Percentiles rank a stretch among this genome's conserved stretches.
These are phyloP conservation scores for Bugula neritina DNA, from an alignment of 2,888 invertebrate species.

Conservation along the genomic window DNA sequence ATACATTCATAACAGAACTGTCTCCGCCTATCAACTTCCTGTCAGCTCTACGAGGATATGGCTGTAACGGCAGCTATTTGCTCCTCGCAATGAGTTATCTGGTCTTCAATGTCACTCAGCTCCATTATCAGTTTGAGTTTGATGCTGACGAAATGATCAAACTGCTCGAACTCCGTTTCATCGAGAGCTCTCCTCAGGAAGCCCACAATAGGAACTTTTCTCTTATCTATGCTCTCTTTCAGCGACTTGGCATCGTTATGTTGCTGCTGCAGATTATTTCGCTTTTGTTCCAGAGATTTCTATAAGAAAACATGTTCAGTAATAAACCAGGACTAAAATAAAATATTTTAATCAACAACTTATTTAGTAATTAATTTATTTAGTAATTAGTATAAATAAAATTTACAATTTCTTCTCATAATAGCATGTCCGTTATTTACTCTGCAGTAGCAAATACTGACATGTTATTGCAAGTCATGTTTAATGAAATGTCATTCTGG, in stretches of 20 bases:
- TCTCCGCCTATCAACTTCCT: too few relatives aligned
- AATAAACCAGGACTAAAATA: too few relatives aligned
- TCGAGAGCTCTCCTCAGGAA: slow-evolving; percentile 1
- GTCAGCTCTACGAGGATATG: background rate
- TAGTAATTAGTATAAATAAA: too few relatives aligned
- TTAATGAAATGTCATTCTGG: too few relatives aligned
- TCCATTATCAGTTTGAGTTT: slow-evolving; percentile 26
- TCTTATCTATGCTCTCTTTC: slow-evolving; percentile 20
- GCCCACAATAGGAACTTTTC: background rate
- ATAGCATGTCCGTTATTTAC: too few relatives aligned
- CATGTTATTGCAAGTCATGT: too few relatives aligned
- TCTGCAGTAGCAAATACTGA: too few relatives aligned
- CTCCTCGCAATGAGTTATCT: slow-evolving; percentile 11
- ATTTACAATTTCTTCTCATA: too few relatives aligned
- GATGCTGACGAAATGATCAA: slow-evolving; percentile 23
- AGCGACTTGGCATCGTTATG: slow-evolving; percentile 17
- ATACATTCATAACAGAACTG: too few relatives aligned
- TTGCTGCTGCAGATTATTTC: slow-evolving; percentile 13
- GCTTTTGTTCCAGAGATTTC: slow-evolving; percentile 17
- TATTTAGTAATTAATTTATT: too few relatives aligned
- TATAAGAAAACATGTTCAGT: background rate
- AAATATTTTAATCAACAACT: too few relatives aligned
- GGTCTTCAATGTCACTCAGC: slow-evolving; percentile 22
- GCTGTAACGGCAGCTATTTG: slow-evolving; percentile 17
- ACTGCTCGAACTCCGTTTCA: background rate